Evolutionary conservation across 2,797 vertebrate genomes (phyloP).

Genomic region (Hybognathus amarus): DNA sequence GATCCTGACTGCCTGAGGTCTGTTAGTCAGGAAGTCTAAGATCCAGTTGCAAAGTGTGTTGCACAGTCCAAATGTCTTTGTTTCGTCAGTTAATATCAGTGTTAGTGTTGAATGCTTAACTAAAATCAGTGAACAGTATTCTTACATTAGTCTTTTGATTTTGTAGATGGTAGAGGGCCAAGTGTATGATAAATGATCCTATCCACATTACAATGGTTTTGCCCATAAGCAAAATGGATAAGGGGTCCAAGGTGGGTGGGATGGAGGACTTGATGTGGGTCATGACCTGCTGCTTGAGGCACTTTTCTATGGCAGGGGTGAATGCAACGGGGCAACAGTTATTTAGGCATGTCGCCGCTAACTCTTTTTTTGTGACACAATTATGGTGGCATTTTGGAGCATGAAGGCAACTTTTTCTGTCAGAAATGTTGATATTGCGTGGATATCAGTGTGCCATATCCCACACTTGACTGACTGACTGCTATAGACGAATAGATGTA

Average conservation of each 20-base stretch:
- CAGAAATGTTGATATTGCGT: neutral
- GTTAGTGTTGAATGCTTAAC: conserved; percentile 5
- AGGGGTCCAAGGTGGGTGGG: conserved; percentile 45
- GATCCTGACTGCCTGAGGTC: conserved; percentile 38
- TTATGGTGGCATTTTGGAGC: neutral
- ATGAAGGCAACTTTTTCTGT: neutral
- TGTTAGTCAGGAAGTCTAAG: conserved; percentile 42
- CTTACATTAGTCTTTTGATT: conserved; percentile 4
- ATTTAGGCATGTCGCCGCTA: conserved; percentile 76
- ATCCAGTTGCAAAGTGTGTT: conserved; percentile 28
- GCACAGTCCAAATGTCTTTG: conserved; percentile 20
- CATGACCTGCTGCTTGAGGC: conserved; percentile 46
- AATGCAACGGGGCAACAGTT: conserved; percentile 62
- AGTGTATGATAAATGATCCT: conserved; percentile 2
- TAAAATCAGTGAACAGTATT: conserved; percentile 19
- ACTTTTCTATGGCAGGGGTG: conserved; percentile 37
- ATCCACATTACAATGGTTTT: neutral
- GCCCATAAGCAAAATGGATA: neutral
- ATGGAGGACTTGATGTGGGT: conserved; percentile 26
- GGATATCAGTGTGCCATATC: neutral
- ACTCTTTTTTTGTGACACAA: conserved; percentile 67
- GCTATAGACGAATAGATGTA: neutral
- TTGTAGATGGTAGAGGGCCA: neutral
- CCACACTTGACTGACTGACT: neutral
- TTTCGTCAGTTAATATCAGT: neutral